Conservation (phyloP, 1,140 invertebrate genomes). For the Trachymyrmex septentrionalis region DNA sequence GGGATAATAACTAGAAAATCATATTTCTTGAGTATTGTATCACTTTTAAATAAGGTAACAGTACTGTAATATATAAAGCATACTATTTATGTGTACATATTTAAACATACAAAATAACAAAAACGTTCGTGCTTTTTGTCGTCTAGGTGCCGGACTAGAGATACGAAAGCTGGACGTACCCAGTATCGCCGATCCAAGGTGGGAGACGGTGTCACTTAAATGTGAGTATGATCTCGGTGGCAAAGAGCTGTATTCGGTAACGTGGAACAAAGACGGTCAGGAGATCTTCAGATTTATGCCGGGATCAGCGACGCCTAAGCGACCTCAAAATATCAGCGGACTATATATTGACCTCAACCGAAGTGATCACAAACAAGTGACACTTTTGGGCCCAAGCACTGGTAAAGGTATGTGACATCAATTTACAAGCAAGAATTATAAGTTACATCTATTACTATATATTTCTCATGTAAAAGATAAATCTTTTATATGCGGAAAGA, state of each 20-base stretch:
- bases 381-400: conserved; percentile 75
- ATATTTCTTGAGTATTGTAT: no score
- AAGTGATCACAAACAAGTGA: conserved; percentile 80
- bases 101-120: background rate
- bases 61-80: no score
- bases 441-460: background rate
- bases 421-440: conserved; percentile 18
- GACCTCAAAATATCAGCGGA: conserved; percentile 91
- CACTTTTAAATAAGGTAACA: no score
- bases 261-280: conserved; percentile 89
- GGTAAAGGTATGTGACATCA: conserved; percentile 66
- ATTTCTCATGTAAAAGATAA: background rate
- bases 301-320: conserved; percentile 89
- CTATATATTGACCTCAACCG: conserved; percentile 91
- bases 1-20: no score
- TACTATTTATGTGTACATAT: background rate
- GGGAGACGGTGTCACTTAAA: conserved; percentile 84
- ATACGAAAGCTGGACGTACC: conserved; percentile 80
- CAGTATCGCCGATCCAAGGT: conserved; percentile 81
- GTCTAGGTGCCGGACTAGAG: conserved; percentile 73
- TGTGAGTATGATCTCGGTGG: conserved; percentile 87
- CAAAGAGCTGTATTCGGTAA: conserved; percentile 88
- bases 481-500: background rate
- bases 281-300: conserved; percentile 89
- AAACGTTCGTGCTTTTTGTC: background rate